These are phyloP conservation scores for Glomeris maerens DNA, from an alignment of 1,140 invertebrate species.

Conservation along the genomic window DNA sequence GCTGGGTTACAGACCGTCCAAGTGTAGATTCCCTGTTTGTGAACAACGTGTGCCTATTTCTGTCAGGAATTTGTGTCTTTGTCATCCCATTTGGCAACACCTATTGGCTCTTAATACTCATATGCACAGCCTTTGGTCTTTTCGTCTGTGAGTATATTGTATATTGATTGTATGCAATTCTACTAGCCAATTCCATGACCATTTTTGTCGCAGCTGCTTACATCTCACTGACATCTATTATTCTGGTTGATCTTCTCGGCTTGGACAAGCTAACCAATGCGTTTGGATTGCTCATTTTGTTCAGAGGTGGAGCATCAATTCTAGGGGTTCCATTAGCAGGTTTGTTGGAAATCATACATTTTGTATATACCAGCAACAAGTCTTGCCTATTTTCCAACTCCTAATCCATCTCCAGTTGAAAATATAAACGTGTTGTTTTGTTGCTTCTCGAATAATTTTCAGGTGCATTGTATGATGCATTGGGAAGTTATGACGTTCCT, in stretches of 20 bases:
- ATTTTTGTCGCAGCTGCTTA: constrained; percentile 70
- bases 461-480: constrained; percentile 76
- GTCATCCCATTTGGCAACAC: constrained; percentile 66
- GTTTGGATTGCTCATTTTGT: constrained; percentile 86
- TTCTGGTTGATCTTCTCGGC: constrained; percentile 87
- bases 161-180: constrained; percentile 2
- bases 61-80: constrained; percentile 72
- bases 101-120: constrained; percentile 59
- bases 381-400: not conserved
- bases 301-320: constrained; percentile 81
- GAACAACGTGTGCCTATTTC: constrained; percentile 83
- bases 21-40: constrained; percentile 72
- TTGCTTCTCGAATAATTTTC: constrained; percentile 38
- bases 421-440: not conserved
- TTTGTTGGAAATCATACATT: constrained; percentile 21
- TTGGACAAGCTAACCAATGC: constrained; percentile 91
- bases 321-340: constrained; percentile 50
- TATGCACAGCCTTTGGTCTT: constrained; percentile 84
- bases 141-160: constrained; percentile 71
- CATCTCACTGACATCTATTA: constrained; percentile 93
- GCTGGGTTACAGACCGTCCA: constrained; percentile 36
- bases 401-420: not conserved
- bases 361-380: not conserved
- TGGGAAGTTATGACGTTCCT: constrained; percentile 65
- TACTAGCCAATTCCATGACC: constrained; percentile 13